Evolutionary conservation across 2,888 invertebrate genomes (phyloP), one percentile per base, ranked within the genome.

Genomic region (Harpalus rufipes): DNA sequence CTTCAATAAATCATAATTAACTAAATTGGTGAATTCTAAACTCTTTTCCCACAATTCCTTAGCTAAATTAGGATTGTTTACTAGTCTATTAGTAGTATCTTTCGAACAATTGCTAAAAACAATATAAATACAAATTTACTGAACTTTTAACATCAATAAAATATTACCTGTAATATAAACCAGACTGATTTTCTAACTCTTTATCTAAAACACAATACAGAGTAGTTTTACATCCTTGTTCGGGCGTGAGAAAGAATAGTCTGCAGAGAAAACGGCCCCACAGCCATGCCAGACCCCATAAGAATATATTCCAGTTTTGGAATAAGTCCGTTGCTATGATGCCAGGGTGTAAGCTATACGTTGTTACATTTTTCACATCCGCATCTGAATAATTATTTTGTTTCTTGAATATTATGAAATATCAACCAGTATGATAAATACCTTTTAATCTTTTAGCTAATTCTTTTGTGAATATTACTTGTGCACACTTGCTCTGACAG

Each of bases 401-500:
- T 14, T 7, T 10, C 3, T 16, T 16, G 14, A 59, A 7, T 14
- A 6, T 59, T 10, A 12, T 14, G 3, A 16, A 59, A 65, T 12
- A 32, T 32, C 4, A 63, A 18, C 2, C 2, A 0, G 25, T 63
- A 32, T 32, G 32, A 32, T 32, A 32, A 32, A 41, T 68, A 82
- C 82, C 59, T 74, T 74, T 72, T 5, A 82, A 59, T 82, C 56
- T 72, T 14, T 59, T 72, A 14, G 56, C 74, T 58, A 82, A 59
- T 10, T 82, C 82, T 39, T 58, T 59, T 18, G 58, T 74, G 32
- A 82, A 82, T 59, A 82, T 14, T 8, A 96, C 90, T 88, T 95
- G 95, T 0, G 96, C 95, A 81, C 95, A 90, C 91, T 96, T 96
- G 89, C 95, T 96, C 88, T 94, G 94, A 58, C 91, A 90, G 88